phyloP scores from a whole-genome alignment of 1,140 invertebrate genomes.

The Eurosta solidaginis region DNA sequence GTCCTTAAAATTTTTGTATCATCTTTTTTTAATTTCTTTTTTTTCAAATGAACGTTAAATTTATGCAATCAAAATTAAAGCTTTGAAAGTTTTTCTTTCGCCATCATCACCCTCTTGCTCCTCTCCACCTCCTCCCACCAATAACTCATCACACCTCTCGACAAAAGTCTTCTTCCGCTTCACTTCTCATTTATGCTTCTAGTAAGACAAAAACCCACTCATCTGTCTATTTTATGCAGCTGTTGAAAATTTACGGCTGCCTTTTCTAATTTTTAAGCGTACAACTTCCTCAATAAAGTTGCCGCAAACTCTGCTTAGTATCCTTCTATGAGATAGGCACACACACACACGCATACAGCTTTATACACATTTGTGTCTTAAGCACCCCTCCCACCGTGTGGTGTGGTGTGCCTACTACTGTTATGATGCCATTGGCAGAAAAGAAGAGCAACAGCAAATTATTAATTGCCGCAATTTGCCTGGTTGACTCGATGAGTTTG shows the following conservation, averaged over 20 bases:
- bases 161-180: constrained; percentile 23
- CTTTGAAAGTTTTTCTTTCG: background rate
- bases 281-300: constrained; percentile 26
- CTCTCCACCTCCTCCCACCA: background rate
- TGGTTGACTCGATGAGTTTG: background rate
- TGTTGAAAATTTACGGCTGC: constrained; percentile 27
- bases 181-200: background rate
- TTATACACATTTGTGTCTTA: too few relatives aligned
- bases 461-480: constrained; percentile 25
- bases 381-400: too few relatives aligned
- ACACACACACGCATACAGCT: too few relatives aligned
- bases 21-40: too few relatives aligned
- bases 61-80: background rate
- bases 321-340: background rate
- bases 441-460: constrained; percentile 1
- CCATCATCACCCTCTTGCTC: background rate
- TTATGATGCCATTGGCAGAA: constrained; percentile 2
- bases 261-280: constrained; percentile 25
- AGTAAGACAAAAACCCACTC: background rate
- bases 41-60: too few relatives aligned
- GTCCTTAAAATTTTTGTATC: too few relatives aligned
- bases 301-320: constrained; percentile 3
- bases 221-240: background rate
- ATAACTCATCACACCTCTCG: constrained; percentile 18
- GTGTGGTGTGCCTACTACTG: background rate